Percentiles rank a stretch among this genome's conserved stretches.
Conservation (phyloP, 2,113 vertebrate genomes). For the Sapajus apella region DNA sequence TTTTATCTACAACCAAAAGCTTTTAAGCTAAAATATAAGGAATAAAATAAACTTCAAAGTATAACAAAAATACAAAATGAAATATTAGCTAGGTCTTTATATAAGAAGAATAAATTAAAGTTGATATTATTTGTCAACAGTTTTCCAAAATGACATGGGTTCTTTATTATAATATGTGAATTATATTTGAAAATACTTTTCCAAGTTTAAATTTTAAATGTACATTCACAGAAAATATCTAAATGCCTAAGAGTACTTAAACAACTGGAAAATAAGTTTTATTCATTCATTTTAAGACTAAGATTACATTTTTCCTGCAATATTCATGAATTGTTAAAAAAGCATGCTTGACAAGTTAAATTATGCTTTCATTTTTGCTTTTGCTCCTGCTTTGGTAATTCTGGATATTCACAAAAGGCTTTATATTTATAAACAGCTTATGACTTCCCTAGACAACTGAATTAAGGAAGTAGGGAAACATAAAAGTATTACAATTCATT, state of each 20-base stretch:
- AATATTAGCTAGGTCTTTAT: background rate
- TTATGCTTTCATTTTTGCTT: conserved; percentile 56
- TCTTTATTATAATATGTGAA: background rate
- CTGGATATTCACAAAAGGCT: conserved; percentile 33
- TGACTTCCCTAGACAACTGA: conserved; percentile 48
- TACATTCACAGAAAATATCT: background rate
- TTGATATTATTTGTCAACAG: background rate
- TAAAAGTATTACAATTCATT: conserved; percentile 28
- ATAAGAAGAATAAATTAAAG: background rate
- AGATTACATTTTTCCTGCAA: conserved; percentile 39
- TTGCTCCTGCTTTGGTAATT: conserved; percentile 47
- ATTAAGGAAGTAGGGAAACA: background rate
- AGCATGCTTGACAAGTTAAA: conserved; percentile 37
- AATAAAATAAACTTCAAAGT: background rate
- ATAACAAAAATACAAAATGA: background rate
- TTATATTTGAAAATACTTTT: conserved; percentile 25
- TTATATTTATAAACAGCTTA: conserved; percentile 65
- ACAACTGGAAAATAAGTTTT: conserved; percentile 16
- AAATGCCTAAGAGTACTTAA: background rate
- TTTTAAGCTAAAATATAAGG: background rate
- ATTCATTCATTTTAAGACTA: conserved; percentile 53
- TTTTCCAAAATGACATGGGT: background rate
- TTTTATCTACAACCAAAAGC: background rate
- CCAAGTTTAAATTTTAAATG: background rate
- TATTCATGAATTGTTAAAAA: conserved; percentile 16